phyloP scores from a whole-genome alignment of 2,888 invertebrate genomes.

The Erebia ligea region DNA sequence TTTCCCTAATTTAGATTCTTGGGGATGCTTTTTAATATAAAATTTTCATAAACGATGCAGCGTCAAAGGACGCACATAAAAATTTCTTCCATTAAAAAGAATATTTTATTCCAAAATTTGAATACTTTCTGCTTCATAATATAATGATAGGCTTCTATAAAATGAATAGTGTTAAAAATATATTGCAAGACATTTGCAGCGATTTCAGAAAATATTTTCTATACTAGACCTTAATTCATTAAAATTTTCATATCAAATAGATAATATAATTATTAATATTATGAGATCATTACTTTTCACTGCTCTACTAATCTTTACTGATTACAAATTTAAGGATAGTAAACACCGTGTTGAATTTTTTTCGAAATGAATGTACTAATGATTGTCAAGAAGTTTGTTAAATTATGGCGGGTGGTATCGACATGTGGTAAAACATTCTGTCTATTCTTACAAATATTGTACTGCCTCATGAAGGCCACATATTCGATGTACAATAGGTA shows the following conservation, averaged over 20 bases:
- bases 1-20: background rate
- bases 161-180: too few species aligned
- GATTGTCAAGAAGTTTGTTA: background rate
- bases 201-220: too few species aligned
- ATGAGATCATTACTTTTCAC: too few species aligned
- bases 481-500: background rate
- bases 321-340: too few species aligned
- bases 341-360: too few species aligned
- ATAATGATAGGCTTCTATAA: too few species aligned
- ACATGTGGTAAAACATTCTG: background rate
- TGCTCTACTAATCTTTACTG: too few species aligned
- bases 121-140: too few species aligned
- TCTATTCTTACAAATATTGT: background rate
- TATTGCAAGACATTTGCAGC: too few species aligned
- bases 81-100: background rate
- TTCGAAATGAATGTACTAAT: background rate
- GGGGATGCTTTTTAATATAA: background rate
- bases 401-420: background rate
- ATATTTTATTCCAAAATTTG: background rate
- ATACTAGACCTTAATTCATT: too few species aligned
- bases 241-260: too few species aligned
- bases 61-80: background rate
- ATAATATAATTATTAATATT: too few species aligned
- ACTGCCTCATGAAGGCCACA: background rate
- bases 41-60: slow-evolving; percentile 1